A percentile compares a stretch with the other conserved stretches of the same genome.
Evolutionary conservation across 2,888 invertebrate species (phyloP).

Genomic region (Ypsolopha sequella): DNA sequence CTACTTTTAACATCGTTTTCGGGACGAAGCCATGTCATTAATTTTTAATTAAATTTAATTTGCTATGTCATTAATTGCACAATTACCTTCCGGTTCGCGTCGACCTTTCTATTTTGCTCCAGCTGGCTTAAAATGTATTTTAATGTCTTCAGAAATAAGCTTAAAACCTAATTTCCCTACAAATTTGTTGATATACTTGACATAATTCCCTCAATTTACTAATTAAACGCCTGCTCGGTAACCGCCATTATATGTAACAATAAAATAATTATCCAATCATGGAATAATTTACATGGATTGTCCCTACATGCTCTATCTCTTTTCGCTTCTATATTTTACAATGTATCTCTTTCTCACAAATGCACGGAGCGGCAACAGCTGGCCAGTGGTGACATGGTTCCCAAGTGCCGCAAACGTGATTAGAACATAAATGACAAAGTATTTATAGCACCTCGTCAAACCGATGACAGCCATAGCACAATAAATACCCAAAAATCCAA

Average conservation of each 20-base stretch:
- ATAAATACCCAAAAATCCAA: too few species aligned
- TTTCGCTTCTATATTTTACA: slow-evolving; percentile 12
- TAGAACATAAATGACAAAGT: not conserved
- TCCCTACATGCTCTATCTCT: slow-evolving; percentile 28
- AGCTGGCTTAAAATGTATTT: too few species aligned
- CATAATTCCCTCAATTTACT: not conserved
- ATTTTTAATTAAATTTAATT: too few species aligned
- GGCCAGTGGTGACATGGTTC: not conserved
- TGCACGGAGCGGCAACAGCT: slow-evolving; percentile 26
- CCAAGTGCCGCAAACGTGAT: not conserved
- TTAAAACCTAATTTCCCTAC: not conserved
- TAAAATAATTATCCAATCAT: slow-evolving; percentile 70
- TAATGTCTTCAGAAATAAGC: not conserved
- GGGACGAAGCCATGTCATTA: too few species aligned
- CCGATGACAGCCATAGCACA: not conserved
- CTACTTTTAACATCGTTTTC: too few species aligned
- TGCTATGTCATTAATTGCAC: too few species aligned
- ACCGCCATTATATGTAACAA: slow-evolving; percentile 55
- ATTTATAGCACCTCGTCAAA: not conserved
- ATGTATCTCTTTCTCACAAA: slow-evolving; percentile 21
- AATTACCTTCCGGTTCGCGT: too few species aligned
- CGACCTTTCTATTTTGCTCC: too few species aligned
- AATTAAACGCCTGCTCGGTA: not conserved
- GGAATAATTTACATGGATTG: slow-evolving; percentile 58
- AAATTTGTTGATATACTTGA: not conserved